Evolutionary conservation across 2,797 vertebrate genomes (phyloP), one percentile per base, ranked within the genome.

Genomic region (Menidia menidia): DNA sequence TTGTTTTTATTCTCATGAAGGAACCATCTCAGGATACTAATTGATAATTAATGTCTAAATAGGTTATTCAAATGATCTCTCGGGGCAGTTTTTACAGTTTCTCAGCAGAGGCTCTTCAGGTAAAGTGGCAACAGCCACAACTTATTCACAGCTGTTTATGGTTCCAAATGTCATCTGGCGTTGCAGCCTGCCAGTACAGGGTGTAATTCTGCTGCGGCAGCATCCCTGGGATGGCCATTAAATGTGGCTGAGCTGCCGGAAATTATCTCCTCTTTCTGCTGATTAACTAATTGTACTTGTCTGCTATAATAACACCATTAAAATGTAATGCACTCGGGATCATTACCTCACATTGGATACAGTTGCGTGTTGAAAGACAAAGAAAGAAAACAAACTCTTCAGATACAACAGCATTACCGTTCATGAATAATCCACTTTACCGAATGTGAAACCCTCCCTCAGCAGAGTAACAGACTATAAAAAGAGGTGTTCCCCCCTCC

Each of bases 271-370:
- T 77, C 58, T 83, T 87, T 88, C 66, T 76, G 87, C 88, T 87
- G 86, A 91, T 89, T 77, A 87, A 92, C 88, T 92, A 86, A 90
- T 92, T 90, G 86, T 77, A 54, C 86, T 80, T 13, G 72, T 76
- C 74, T 79, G 73, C 82, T 85, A 74, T 91, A 92, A 93, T 90
- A 90, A 92, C 78, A 48, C 66, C 86, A 88, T 92, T 90, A 87
- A 92, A 92, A 90, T 81, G 71, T 82, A 85, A 89, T 90, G 77
- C 87, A 84, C 87, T 75, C 35, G 70, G 84, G 82, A 86, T 90
- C 86, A 87, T 91, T 88, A 76, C 75, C 81, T 79, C 75, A 83
- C 60, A 67, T 88, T 77, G 87, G 71, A 86, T 88, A 77, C 61
- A 79, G 64, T 53, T 83, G 44, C 25, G 12, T 70, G 73, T 78